Base-by-base conservation (phyloP, 2,113 vertebrate species). In the Okapia johnstoni region DNA sequence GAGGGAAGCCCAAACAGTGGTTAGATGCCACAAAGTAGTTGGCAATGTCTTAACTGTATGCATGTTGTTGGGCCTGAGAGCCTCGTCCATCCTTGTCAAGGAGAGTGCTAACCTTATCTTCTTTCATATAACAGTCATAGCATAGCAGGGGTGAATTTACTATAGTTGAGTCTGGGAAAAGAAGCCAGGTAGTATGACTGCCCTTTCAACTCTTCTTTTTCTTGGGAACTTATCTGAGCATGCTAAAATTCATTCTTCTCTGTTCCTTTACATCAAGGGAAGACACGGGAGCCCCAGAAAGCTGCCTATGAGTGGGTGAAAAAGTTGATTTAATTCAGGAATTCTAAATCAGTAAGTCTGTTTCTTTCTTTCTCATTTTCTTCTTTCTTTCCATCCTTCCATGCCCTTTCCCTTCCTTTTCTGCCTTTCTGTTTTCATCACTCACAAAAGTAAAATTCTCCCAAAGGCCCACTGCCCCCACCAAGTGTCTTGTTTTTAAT, bases 401-500 rank as follows among this genome's bases (percentile, higher is more conserved):
- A 25, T 55, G 6, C 4, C 33, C 55, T 19, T 14, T 76, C 50
- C 25, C 8, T 50, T 58, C 11, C 8, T 79, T 60, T 48, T 21
- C 10, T 28, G 9, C 3, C 40, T 28, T 3, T n/a, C 7, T 54
- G 43, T 23, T 63, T 63, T 54, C 60, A 15, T 10, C 5, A 58
- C 12, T n/a, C 17, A 85, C 15, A 2, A 63, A 87, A 83, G 10
- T 30, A 76, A 70, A 58, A 79, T 76, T 87, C 9, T 61, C 46
- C 6, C 81, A 83, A 58, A 91, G 14, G 40, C 40, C 40, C 23
- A 23, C 16, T 4, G 3, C 2, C 17, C 19, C 4, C 10, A 40
- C 55, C 30, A 55, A 58, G 5, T 43, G 21, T 97, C 66, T 28
- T 70, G 11, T 70, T 58, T 81, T 88, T 84, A 90, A 84, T 17